Evolutionary conservation across 2,113 vertebrate genomes (phyloP), one percentile per base, ranked within the genome.

Genomic region (Engraulis encrasicolus): DNA sequence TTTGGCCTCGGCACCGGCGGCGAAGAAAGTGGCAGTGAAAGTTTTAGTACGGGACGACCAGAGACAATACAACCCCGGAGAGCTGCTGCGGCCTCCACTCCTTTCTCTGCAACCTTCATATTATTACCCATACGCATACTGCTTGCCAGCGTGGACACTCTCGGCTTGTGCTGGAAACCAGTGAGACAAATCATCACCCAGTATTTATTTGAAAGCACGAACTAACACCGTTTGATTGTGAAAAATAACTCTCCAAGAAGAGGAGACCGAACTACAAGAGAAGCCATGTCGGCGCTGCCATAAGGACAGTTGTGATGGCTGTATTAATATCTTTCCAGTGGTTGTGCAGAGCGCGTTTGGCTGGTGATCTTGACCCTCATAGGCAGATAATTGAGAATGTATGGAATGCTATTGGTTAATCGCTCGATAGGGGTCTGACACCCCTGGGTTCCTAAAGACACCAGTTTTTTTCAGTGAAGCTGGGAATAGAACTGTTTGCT

Each of bases 31-130:
- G 91, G 98, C 98, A 0, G 98, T 99, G 82, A 99, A 99, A 50
- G 98, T 99, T 88, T 93, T 99, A 83, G 98, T 99, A 78, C 96
- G 98, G 34, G 98, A 99, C 92, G 98, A 99, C 91, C 98, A 98
- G 93, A 97, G 98, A 96, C 98, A 99, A 92, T 99, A 99, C 89
- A 93, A 94, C 89, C 98, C 98, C 0, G 97, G 97, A 27, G 98
- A 99, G 91, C 94, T 99, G 87, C 92, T 99, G 83, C 90, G 97
- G 89, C 98, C 98, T 0, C 93, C 95, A 40, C 96, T 99, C 80
- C 95, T 98, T 78, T 95, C 97, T 0, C 95, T 99, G 40, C 98
- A 97, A 89, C 96, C 94, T 0, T 96, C 96, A 58, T 99, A 98
- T 93, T 99, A 99, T 81, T 99, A 98, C 77, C 98, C 98, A 0